These are phyloP conservation scores for Cynopterus brachyotis DNA, from an alignment of 2,113 vertebrate genomes.

Conservation along the genomic window DNA sequence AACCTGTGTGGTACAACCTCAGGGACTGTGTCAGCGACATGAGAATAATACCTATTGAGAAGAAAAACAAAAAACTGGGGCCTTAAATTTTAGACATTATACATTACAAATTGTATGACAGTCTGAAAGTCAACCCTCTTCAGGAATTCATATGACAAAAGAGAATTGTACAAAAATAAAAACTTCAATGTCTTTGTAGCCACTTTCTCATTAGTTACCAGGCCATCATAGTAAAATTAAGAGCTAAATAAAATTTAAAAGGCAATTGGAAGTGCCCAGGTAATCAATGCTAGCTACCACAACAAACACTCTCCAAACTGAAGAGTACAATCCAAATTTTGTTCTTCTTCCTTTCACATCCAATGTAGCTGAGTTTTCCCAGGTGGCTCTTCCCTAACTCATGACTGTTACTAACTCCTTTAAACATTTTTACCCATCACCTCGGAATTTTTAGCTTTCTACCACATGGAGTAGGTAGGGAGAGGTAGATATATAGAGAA, in stretches of 20 bases:
- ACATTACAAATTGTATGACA: neutral
- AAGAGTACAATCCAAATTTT: neutral
- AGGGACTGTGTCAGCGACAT: neutral
- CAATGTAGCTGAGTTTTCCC: neutral
- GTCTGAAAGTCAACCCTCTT: neutral
- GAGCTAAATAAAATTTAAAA: constrained; percentile 7
- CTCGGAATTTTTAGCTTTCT: neutral
- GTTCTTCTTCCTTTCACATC: neutral
- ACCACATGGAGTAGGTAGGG: neutral
- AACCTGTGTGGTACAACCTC: neutral
- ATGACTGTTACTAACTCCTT: neutral
- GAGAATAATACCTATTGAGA: neutral
- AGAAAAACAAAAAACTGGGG: neutral
- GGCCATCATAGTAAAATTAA: neutral
- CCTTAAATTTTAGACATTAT: neutral
- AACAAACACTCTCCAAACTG: neutral
- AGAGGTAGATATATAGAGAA: neutral
- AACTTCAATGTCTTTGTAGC: neutral
- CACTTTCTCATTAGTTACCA: neutral
- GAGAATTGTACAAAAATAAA: neutral
- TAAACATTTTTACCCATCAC: neutral
- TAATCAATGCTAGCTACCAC: neutral
- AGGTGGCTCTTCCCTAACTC: neutral
- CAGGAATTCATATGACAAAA: neutral
- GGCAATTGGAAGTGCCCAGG: neutral